A percentile compares a stretch with the other conserved stretches of the same genome.
phyloP scores from a whole-genome alignment of 1,140 invertebrate genomes.

The Mizuhopecten yessoensis region DNA sequence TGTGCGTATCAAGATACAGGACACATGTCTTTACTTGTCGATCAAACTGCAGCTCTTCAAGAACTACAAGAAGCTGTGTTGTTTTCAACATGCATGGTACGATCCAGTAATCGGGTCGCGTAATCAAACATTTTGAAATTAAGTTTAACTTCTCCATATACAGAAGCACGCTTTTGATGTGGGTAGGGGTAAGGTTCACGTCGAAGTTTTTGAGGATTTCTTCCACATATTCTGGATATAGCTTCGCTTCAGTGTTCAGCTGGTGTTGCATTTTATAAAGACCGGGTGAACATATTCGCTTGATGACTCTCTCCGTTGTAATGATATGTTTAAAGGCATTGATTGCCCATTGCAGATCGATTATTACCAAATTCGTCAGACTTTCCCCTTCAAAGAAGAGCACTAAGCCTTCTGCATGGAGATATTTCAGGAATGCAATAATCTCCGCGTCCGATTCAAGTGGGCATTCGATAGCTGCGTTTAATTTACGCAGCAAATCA shows the following conservation, averaged over 20 bases:
- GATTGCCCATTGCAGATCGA: neutral
- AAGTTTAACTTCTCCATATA: neutral
- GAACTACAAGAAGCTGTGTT: neutral
- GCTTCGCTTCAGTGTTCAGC: neutral
- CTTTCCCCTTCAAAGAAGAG: neutral
- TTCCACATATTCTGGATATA: neutral
- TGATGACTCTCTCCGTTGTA: neutral
- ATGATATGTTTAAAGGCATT: neutral
- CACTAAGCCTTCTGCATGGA: neutral
- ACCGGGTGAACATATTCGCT: neutral
- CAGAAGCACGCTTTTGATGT: neutral
- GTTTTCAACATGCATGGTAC: neutral
- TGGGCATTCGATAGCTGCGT: neutral
- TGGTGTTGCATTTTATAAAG: neutral
- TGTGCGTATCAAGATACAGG: neutral
- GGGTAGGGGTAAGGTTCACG: neutral
- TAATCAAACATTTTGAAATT: neutral
- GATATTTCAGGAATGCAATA: neutral
- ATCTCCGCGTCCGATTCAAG: neutral
- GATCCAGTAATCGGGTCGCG: neutral
- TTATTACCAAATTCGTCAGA: neutral
- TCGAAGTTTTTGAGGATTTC: neutral
- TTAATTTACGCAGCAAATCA: neutral
- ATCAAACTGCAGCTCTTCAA: neutral
- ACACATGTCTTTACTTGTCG: neutral